phyloP scores from a whole-genome alignment of 2,113 vertebrate species.

The Aspiorhynchus laticeps region DNA sequence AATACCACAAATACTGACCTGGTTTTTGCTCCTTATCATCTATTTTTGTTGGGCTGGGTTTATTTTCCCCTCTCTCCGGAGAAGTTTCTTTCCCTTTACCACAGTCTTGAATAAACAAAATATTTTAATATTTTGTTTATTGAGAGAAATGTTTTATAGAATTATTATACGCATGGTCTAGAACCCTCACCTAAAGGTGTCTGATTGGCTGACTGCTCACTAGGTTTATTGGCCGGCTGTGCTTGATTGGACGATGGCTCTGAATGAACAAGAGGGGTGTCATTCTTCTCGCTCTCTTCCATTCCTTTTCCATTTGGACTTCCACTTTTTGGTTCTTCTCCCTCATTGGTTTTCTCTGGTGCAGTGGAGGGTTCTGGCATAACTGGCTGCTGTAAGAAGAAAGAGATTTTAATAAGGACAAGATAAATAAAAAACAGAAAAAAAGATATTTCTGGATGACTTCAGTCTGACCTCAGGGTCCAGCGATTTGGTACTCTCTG shows the following conservation, averaged over 20 bases:
- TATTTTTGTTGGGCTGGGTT: constrained; percentile 68
- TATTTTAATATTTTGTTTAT: background rate
- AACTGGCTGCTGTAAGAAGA: constrained; percentile 62
- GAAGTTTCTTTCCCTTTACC: constrained; percentile 77
- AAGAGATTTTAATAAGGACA: constrained; percentile 14
- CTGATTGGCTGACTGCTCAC: constrained; percentile 64
- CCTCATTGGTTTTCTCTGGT: constrained; percentile 69
- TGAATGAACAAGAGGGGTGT: constrained; percentile 54
- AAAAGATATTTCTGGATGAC: background rate
- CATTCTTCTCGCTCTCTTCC: constrained; percentile 77
- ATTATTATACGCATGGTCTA: background rate
- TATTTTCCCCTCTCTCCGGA: constrained; percentile 77
- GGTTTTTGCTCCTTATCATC: constrained; percentile 82
- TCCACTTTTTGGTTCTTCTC: constrained; percentile 72
- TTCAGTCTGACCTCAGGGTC: constrained; percentile 79
- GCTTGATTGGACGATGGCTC: constrained; percentile 69
- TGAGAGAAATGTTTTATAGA: background rate
- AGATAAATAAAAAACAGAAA: constrained; percentile 39
- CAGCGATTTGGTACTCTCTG: constrained; percentile 73
- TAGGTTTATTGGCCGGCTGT: constrained; percentile 62
- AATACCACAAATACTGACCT: constrained; percentile 73
- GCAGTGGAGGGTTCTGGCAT: constrained; percentile 60
- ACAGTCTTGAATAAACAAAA: constrained; percentile 61
- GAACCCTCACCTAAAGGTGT: constrained; percentile 66
- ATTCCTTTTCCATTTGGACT: constrained; percentile 69